phyloP scores from a whole-genome alignment of 2,113 vertebrate genomes.

The Euleptes europaea region DNA sequence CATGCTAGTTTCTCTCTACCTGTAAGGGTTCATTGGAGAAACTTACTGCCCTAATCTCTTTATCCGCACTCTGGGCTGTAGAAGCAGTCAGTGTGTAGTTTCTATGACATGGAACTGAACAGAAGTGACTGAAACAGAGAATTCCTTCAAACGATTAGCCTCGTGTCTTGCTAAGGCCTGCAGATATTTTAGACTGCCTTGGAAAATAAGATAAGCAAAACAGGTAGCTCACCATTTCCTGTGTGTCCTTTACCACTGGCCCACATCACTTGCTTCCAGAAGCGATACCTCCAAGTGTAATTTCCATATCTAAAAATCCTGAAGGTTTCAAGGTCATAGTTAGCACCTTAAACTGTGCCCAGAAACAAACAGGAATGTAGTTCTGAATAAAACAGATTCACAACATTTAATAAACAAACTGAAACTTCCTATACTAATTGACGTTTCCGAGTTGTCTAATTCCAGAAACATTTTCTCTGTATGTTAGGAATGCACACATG shows the following conservation, averaged over 20 bases:
- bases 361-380: too few species aligned
- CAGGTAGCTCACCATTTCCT: neutral
- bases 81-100: slow-evolving; percentile 14
- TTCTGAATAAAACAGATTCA: too few species aligned
- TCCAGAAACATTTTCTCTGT: too few species aligned
- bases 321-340: too few species aligned
- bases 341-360: too few species aligned
- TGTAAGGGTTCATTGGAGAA: neutral
- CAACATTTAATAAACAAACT: too few species aligned
- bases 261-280: neutral
- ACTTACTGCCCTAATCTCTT: neutral
- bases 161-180: neutral
- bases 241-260: neutral
- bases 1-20: slow-evolving; percentile 27
- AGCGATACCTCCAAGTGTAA: neutral
- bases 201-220: neutral
- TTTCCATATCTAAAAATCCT: neutral
- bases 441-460: too few species aligned
- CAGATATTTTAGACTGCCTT: fast-evolving
- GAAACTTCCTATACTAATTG: too few species aligned
- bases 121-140: neutral
- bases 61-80: slow-evolving; percentile 10
- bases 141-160: neutral
- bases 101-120: slow-evolving; percentile 14
- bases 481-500: too few species aligned